phyloP scores from a whole-genome alignment of 1,140 invertebrate genomes.

The Hydropsyche tenuis region DNA sequence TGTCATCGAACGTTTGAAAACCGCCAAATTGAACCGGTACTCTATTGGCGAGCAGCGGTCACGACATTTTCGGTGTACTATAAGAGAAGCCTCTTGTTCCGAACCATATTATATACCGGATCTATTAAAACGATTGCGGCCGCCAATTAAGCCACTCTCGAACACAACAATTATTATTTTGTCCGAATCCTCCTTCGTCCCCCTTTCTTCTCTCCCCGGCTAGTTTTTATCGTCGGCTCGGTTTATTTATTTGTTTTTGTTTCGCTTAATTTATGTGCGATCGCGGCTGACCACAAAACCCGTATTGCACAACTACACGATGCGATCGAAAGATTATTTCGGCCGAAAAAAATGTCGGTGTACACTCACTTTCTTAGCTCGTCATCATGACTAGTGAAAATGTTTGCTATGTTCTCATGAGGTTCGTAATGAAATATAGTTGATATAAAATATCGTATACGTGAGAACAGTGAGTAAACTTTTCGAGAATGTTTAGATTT shows the following conservation, averaged over 20 bases:
- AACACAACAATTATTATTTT: not conserved
- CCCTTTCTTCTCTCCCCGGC: too few relatives aligned
- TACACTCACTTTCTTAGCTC: not conserved
- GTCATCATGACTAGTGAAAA: slow-evolving; percentile 18
- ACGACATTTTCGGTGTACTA: slow-evolving; percentile 10
- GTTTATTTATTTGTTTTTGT: not conserved
- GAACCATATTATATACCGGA: not conserved
- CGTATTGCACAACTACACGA: not conserved
- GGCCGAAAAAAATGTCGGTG: not conserved
- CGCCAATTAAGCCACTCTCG: not conserved
- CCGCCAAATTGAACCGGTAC: not conserved
- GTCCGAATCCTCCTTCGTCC: too few relatives aligned
- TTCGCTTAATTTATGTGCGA: too few relatives aligned
- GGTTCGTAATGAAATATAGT: too few relatives aligned
- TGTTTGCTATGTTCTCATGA: not conserved
- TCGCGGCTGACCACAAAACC: not conserved
- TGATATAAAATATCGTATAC: too few relatives aligned
- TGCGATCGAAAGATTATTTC: not conserved
- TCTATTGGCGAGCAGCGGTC: slow-evolving; percentile 12
- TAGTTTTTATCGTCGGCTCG: not conserved
- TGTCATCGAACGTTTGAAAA: slow-evolving; percentile 5
- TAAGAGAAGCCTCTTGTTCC: too few relatives aligned
- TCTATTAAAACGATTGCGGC: not conserved
- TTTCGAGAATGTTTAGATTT: too few relatives aligned
- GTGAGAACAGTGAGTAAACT: too few relatives aligned